Percentiles rank a stretch among this genome's conserved stretches.
Evolutionary conservation across 64 coral and sea anemone species (phyloP).

Genomic region (Trachythela sp.): DNA sequence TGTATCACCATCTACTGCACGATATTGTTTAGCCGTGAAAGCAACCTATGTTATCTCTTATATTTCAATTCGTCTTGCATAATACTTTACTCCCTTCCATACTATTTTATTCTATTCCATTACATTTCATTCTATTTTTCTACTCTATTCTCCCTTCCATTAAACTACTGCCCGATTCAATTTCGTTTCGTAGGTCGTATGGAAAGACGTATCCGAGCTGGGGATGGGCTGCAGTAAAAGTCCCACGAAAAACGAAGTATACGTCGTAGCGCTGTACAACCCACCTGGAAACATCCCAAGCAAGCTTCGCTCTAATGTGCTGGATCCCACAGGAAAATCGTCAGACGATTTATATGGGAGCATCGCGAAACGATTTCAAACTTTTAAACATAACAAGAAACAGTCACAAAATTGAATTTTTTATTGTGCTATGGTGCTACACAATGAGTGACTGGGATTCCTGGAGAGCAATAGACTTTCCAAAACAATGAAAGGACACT

Average conservation of each 20-base stretch:
- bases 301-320: slow-evolving; percentile 20
- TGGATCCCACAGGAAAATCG: slow-evolving; percentile 18
- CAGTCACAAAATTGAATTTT: neutral
- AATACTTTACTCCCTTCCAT: too few species aligned
- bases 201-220: slow-evolving; percentile 11
- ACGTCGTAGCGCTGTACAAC: neutral
- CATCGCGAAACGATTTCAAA: slow-evolving; percentile 4
- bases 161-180: neutral
- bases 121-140: too few species aligned
- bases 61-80: too few species aligned
- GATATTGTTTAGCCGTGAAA: too few species aligned
- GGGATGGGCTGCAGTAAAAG: neutral
- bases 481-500: too few species aligned
- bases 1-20: too few species aligned
- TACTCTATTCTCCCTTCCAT: too few species aligned
- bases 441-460: too few species aligned
- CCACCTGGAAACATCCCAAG: slow-evolving; percentile 19
- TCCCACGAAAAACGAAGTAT: slow-evolving; percentile 15
- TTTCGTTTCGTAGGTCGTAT: neutral
- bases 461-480: too few species aligned
- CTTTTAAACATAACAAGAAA: neutral
- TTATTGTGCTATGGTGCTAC: neutral
- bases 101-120: too few species aligned
- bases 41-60: too few species aligned
- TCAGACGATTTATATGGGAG: neutral